Evolutionary conservation across 64 coral and sea anemone species (phyloP).

Genomic region (Porites australiensis): DNA sequence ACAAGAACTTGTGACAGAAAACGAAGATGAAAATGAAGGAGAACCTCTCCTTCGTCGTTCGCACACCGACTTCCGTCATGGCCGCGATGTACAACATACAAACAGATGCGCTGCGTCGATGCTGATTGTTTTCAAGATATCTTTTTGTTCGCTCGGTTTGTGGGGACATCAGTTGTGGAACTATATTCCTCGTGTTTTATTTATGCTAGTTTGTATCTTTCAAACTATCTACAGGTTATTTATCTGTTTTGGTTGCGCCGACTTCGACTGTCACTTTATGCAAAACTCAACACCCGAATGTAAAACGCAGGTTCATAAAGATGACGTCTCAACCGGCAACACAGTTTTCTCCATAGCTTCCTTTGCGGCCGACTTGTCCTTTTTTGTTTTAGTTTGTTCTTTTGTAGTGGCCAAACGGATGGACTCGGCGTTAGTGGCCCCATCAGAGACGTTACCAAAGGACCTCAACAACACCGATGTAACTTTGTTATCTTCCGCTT

Average conservation of each 20-base stretch:
- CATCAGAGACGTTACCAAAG: slow-evolving; percentile 10
- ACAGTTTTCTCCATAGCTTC: slow-evolving; percentile 65
- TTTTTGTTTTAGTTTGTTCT: neutral
- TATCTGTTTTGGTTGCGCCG: slow-evolving; percentile 30
- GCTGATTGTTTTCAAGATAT: neutral
- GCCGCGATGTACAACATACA: neutral
- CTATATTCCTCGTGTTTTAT: slow-evolving; percentile 14
- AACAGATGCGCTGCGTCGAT: neutral
- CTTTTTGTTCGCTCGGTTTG: slow-evolving; percentile 38
- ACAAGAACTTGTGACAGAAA: no score
- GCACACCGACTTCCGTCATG: neutral
- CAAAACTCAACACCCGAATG: slow-evolving; percentile 35
- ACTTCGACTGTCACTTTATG: slow-evolving; percentile 61
- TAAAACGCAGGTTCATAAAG: slow-evolving; percentile 29
- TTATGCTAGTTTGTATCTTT: slow-evolving; percentile 26
- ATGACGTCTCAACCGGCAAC: slow-evolving; percentile 38
- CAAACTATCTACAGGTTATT: slow-evolving; percentile 56
- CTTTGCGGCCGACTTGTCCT: slow-evolving; percentile 46
- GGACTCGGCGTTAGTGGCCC: slow-evolving; percentile 23
- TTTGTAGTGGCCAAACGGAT: slow-evolving; percentile 39
- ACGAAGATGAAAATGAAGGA: no score
- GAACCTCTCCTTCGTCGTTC: no score
- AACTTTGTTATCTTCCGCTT: no score
- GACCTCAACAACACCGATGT: neutral
- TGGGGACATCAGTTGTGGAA: slow-evolving; percentile 50